Evolutionary conservation across 2,113 vertebrate genomes (phyloP).

Genomic region (Solea senegalensis): DNA sequence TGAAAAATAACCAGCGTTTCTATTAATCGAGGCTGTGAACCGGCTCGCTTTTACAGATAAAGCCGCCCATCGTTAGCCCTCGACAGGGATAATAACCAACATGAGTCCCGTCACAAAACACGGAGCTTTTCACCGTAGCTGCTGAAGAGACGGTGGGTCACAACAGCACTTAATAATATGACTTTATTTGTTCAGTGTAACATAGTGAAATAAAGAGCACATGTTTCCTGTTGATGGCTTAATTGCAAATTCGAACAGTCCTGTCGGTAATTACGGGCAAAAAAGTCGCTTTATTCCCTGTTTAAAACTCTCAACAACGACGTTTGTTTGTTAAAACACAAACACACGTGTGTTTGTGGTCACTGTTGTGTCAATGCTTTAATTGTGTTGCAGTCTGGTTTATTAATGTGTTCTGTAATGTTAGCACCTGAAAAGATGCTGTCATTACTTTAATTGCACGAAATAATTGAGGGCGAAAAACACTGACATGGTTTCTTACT

Average conservation of each 20-base stretch:
- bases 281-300: too few relatives aligned
- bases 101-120: constrained; percentile 28
- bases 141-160: constrained; percentile 33
- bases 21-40: constrained; percentile 15
- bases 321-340: too few relatives aligned
- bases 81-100: fast-evolving
- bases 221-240: not conserved
- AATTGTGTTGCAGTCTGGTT: too few relatives aligned
- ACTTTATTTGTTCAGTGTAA: not conserved
- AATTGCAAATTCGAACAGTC: not conserved
- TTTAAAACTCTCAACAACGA: too few relatives aligned
- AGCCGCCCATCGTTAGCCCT: not conserved
- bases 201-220: not conserved
- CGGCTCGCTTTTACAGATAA: not conserved
- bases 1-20: constrained; percentile 14
- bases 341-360: too few relatives aligned
- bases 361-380: too few relatives aligned
- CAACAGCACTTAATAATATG: not conserved
- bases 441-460: too few relatives aligned
- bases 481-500: not conserved
- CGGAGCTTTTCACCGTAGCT: not conserved
- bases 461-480: not conserved
- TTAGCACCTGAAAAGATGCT: too few relatives aligned
- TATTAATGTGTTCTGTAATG: too few relatives aligned
- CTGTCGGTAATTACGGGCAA: too few relatives aligned